Evolutionary conservation across 2,113 vertebrate species (phyloP), one percentile per base, ranked within the genome.

Genomic region (Alethe diademata): DNA sequence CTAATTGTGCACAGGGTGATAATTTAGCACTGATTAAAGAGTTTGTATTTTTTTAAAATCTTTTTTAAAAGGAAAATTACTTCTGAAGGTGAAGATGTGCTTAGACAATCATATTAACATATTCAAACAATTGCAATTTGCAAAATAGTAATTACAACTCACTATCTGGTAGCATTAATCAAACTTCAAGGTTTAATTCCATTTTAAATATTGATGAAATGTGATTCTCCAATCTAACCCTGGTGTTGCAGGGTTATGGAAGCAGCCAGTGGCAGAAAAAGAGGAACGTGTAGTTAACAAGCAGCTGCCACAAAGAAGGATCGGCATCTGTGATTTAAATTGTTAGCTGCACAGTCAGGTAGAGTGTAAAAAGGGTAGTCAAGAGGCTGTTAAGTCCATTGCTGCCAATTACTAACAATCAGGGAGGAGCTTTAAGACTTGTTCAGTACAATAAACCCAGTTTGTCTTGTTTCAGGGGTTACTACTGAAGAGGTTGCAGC

Each of bases 401-500:
- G 98, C 98, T 98, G 98, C 98, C 99, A 99, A 99, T 99, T 99
- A 99, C 98, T 95, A 98, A 99, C 99, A 98, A 99, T 99, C 99
- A 99, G 98, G 96, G 98, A 98, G 97, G 98, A 98, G 98, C 97
- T 98, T 91, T 97, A 98, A 98, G 98, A 99, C 98, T 98, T 98
- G 98, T 98, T 98, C 98, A 98, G 97, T 95, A 99, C 99, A 99
- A 99, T 99, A 98, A 98, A 95, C 97, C 98, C 98, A 97, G 98
- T 98, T 98, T 98, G 98, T 98, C 96, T 98, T 98, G 98, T 99
- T 98, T 98, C 98, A 98, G 98, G 98, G 99, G 98, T 98, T 98
- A 99, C 98, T 97, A 97, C 98, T 99, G 98, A 99, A 99, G 99
- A 99, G 98, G 98, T 98, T 99, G 99, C 99, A 99, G 99, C 99